Conservation (phyloP, 1,140 invertebrate genomes). For the Bathynomus jamesi region DNA sequence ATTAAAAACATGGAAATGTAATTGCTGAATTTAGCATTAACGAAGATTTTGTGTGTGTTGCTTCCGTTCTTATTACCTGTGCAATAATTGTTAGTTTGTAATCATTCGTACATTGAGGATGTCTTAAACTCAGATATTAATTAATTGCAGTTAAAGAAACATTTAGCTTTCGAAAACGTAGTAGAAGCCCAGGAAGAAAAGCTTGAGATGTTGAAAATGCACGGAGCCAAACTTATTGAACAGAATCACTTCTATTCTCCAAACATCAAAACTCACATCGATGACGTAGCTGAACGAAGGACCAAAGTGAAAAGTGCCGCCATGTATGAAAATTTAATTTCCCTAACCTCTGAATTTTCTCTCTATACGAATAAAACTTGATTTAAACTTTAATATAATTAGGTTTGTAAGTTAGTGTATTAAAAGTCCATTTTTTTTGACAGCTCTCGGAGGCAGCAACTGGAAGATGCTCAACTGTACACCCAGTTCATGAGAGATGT, state of each 20-base stretch:
- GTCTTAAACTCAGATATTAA: neutral
- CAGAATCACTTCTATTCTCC: slow-evolving; percentile 91
- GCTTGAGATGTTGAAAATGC: slow-evolving; percentile 68
- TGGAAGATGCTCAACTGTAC: slow-evolving; percentile 74
- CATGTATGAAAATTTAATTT: slow-evolving; percentile 17
- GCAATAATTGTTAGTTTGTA: too few species aligned
- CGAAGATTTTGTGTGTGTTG: too few species aligned
- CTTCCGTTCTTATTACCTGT: too few species aligned
- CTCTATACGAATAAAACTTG: too few species aligned
- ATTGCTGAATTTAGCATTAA: too few species aligned
- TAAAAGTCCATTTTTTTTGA: too few species aligned
- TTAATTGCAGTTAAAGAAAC: slow-evolving; percentile 56
- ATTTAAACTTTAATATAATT: neutral
- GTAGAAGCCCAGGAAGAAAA: slow-evolving; percentile 80
- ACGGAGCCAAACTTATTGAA: slow-evolving; percentile 77
- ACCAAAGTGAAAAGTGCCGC: slow-evolving; percentile 23
- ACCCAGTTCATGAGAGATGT: slow-evolving; percentile 86
- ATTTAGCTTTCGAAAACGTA: slow-evolving; percentile 82
- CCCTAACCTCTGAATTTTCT: too few species aligned
- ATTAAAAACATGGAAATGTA: too few species aligned
- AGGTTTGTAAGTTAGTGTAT: too few species aligned
- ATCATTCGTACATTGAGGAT: too few species aligned
- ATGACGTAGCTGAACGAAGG: slow-evolving; percentile 27
- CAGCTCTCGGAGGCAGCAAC: slow-evolving; percentile 47
- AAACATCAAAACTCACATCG: slow-evolving; percentile 55